These are phyloP conservation scores for Mythimna impura DNA, from an alignment of 2,888 invertebrate species.

Conservation along the genomic window DNA sequence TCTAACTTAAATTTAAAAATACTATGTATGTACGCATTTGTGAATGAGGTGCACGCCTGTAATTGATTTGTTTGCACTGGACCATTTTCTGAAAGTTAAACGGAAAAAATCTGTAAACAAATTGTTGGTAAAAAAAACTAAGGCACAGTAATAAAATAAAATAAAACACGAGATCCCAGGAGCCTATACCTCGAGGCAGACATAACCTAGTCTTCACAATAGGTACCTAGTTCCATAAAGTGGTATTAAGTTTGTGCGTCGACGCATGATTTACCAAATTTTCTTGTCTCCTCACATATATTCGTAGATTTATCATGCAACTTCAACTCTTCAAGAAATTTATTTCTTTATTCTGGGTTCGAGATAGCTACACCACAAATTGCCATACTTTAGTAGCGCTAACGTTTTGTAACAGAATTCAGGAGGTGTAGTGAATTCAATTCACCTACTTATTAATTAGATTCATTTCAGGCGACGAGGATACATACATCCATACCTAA, in stretches of 20 bases:
- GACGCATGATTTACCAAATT: constrained; percentile 42
- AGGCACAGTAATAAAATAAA: no score
- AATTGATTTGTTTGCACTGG: no score
- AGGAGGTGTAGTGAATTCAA: constrained; percentile 7
- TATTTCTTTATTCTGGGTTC: constrained; percentile 34
- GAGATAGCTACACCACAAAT: constrained; percentile 26
- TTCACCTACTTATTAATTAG: constrained; percentile 14
- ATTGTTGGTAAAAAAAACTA: no score
- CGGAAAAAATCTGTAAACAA: no score
- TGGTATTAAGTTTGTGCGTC: neutral
- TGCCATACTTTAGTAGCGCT: constrained; percentile 9
- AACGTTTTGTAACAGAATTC: constrained; percentile 1
- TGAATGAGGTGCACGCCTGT: no score
- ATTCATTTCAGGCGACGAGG: constrained; percentile 10
- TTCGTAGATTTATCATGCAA: constrained; percentile 44
- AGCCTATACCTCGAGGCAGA: neutral
- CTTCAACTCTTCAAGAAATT: constrained; percentile 35
- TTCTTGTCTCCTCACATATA: constrained; percentile 46
- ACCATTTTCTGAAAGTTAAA: no score
- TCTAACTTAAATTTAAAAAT: no score
- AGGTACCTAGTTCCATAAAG: neutral
- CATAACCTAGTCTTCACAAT: neutral
- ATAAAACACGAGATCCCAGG: neutral
- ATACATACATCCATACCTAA: neutral
- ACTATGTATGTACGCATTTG: no score